phyloP scores from a whole-genome alignment of 2,113 vertebrate species.

The Gadus macrocephalus region DNA sequence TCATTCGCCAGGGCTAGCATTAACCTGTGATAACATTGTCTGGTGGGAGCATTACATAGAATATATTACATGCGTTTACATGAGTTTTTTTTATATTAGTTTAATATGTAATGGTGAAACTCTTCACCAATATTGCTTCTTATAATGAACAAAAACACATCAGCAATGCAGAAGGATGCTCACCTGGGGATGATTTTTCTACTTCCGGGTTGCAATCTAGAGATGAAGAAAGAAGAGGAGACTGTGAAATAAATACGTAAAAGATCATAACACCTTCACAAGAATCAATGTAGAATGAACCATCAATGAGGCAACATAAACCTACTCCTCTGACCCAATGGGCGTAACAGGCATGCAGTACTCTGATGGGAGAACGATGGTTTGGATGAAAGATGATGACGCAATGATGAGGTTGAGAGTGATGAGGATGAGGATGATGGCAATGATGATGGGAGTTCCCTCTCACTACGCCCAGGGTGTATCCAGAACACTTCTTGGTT shows the following conservation, averaged over 20 bases:
- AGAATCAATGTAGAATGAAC: neutral
- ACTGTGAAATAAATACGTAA: conserved; percentile 59
- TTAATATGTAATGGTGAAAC: too few relatives aligned
- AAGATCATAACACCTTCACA: neutral
- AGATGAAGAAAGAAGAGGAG: conserved; percentile 74
- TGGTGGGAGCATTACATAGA: too few relatives aligned
- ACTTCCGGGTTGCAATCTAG: conserved; percentile 82
- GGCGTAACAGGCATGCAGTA: conserved; percentile 73
- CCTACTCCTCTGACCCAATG: conserved; percentile 44
- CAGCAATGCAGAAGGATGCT: conserved; percentile 26
- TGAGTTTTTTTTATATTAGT: too few relatives aligned
- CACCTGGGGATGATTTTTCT: conserved; percentile 89
- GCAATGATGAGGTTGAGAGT: conserved; percentile 43
- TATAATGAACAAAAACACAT: too few relatives aligned
- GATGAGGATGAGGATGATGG: conserved; percentile 32
- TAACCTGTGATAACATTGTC: too few relatives aligned
- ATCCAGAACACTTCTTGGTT: conserved; percentile 80
- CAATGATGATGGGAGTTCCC: conserved; percentile 28
- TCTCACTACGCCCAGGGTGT: conserved; percentile 69
- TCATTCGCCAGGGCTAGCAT: too few relatives aligned
- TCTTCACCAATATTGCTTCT: too few relatives aligned
- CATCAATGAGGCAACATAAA: neutral
- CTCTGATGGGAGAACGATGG: conserved; percentile 25
- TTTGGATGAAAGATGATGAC: conserved; percentile 41
- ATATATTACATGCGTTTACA: too few relatives aligned